These are phyloP conservation scores for Champsocephalus gunnari DNA, from an alignment of 2,797 vertebrate genomes.

Conservation along the genomic window DNA sequence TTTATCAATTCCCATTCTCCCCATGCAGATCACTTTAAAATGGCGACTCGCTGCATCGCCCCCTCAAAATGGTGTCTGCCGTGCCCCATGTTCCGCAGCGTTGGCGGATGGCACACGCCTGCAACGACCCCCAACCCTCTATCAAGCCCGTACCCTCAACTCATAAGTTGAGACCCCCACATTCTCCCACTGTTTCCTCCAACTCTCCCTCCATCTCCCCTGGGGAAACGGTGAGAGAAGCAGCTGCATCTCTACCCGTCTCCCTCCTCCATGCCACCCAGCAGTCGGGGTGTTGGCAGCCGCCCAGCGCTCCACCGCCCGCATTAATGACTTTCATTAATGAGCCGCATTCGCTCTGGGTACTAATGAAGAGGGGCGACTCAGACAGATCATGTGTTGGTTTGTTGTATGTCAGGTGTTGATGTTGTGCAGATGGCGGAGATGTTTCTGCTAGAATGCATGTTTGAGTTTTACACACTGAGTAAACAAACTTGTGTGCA, in stretches of 20 bases:
- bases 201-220: slow-evolving; percentile 22
- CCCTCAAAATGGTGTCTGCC: slow-evolving; percentile 54
- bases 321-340: slow-evolving; percentile 72
- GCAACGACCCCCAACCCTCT: not conserved
- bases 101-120: slow-evolving; percentile 7
- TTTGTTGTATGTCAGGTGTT: not conserved
- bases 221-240: slow-evolving; percentile 21
- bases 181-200: slow-evolving; percentile 25
- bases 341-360: slow-evolving; percentile 50
- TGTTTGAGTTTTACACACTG: not conserved
- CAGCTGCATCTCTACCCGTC: slow-evolving; percentile 56
- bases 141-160: not conserved
- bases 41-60: slow-evolving; percentile 24
- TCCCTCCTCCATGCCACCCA: slow-evolving; percentile 35
- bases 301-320: slow-evolving; percentile 54
- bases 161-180: slow-evolving; percentile 32
- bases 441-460: not conserved
- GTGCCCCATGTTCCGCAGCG: not conserved
- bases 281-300: slow-evolving; percentile 65
- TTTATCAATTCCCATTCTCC: not conserved
- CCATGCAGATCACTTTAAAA: slow-evolving; percentile 34
- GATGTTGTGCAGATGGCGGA: not conserved
- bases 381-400: slow-evolving; percentile 10
- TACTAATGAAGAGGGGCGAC: slow-evolving; percentile 59
- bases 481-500: not conserved